These are phyloP conservation scores for Arizona elegans DNA, from an alignment of 2,113 vertebrate species.

Conservation along the genomic window DNA sequence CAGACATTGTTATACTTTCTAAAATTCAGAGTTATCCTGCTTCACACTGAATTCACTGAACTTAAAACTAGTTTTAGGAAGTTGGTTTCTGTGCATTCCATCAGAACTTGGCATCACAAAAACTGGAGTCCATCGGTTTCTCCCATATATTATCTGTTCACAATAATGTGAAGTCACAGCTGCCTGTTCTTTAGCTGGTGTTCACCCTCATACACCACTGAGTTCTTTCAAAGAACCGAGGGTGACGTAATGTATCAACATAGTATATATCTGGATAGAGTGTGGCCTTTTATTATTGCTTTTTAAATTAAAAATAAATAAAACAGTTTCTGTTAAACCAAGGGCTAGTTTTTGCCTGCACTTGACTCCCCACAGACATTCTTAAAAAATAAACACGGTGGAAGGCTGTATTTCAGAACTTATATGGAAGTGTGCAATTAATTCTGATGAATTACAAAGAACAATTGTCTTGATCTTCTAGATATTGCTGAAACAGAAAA, in stretches of 20 bases:
- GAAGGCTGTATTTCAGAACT: neutral
- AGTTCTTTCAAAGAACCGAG: neutral
- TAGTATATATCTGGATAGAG: neutral
- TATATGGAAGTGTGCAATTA: neutral
- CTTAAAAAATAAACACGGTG: neutral
- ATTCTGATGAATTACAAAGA: neutral
- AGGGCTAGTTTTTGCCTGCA: neutral
- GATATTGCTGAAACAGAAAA: neutral
- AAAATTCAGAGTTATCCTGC: neutral
- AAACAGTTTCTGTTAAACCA: neutral
- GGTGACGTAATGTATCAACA: neutral
- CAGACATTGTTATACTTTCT: neutral
- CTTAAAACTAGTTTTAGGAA: neutral
- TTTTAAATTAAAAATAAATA: neutral
- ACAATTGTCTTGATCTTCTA: neutral
- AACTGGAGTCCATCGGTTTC: neutral
- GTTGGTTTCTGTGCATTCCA: neutral
- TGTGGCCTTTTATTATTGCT: neutral
- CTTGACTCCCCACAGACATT: neutral
- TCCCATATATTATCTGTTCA: neutral
- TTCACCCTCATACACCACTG: neutral
- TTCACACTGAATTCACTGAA: neutral
- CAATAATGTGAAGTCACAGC: neutral
- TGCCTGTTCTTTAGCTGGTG: neutral
- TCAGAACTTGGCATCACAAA: neutral